Conservation (phyloP, 2,797 vertebrate species). For the Centropyge bicolor region DNA sequence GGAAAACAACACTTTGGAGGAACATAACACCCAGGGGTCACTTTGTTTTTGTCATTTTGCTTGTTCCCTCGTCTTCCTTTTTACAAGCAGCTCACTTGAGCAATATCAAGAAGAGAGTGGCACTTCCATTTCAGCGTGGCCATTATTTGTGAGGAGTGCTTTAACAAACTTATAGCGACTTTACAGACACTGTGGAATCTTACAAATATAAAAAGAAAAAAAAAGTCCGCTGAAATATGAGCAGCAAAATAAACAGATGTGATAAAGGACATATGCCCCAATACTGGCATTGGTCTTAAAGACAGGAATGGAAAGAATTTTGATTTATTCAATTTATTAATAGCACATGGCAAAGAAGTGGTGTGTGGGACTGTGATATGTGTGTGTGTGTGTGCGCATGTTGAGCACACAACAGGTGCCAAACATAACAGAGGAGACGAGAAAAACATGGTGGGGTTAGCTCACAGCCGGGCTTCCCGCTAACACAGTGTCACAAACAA, state of each 20-base stretch:
- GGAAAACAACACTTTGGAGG: constrained; percentile 49
- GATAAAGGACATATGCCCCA: constrained; percentile 8
- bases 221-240: constrained; percentile 19
- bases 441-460: constrained; percentile 79
- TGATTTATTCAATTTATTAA: constrained; percentile 71
- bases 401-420: constrained; percentile 77
- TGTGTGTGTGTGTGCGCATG: constrained; percentile 22
- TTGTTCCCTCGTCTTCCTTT: constrained; percentile 16
- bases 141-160: background rate
- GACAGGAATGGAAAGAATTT: constrained; percentile 68
- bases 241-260: background rate
- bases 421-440: constrained; percentile 80
- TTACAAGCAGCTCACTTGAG: background rate
- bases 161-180: background rate
- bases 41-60: constrained; percentile 30
- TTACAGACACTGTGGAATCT: background rate
- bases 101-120: background rate
- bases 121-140: constrained; percentile 4
- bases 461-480: constrained; percentile 79
- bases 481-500: constrained; percentile 80
- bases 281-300: constrained; percentile 29
- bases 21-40: constrained; percentile 44
- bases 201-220: constrained; percentile 8
- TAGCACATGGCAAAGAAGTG: constrained; percentile 66
- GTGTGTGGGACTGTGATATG: constrained; percentile 22